phyloP scores from a whole-genome alignment of 2,888 invertebrate species.

The Agonopterix subpropinquella region DNA sequence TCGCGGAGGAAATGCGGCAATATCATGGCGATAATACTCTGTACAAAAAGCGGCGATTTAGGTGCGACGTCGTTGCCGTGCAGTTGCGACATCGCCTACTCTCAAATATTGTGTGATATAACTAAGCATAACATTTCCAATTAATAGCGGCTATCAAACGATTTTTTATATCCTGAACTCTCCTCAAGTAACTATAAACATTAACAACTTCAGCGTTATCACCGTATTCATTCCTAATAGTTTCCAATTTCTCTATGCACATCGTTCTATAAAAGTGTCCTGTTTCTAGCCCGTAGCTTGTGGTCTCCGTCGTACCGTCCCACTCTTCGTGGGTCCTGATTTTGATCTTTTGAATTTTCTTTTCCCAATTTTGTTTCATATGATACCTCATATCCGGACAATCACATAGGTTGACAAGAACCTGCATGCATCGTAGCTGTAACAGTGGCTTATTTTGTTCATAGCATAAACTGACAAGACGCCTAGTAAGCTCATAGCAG shows the following conservation, averaged over 20 bases:
- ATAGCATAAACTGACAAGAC: constrained; percentile 34
- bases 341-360: constrained; percentile 25
- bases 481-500: constrained; percentile 33
- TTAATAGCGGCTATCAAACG: constrained; percentile 44
- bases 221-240: constrained; percentile 48
- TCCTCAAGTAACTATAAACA: constrained; percentile 47
- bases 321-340: constrained; percentile 51
- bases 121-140: constrained; percentile 32
- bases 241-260: constrained; percentile 48
- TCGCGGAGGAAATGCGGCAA: too few species aligned
- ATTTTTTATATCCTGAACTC: constrained; percentile 32
- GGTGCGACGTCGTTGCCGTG: too few species aligned
- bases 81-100: too few species aligned
- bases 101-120: too few species aligned
- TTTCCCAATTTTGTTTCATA: constrained; percentile 39
- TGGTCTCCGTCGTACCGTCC: constrained; percentile 50
- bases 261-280: constrained; percentile 57
- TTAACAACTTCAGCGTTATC: constrained; percentile 43
- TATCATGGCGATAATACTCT: too few species aligned
- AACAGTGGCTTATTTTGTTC: constrained; percentile 39
- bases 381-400: constrained; percentile 52
- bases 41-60: too few species aligned
- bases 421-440: constrained; percentile 48
- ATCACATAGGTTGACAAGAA: constrained; percentile 58
- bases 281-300: constrained; percentile 39